phyloP scores from a whole-genome alignment of 2,797 vertebrate species.

The Mormyrops boulengeri region DNA sequence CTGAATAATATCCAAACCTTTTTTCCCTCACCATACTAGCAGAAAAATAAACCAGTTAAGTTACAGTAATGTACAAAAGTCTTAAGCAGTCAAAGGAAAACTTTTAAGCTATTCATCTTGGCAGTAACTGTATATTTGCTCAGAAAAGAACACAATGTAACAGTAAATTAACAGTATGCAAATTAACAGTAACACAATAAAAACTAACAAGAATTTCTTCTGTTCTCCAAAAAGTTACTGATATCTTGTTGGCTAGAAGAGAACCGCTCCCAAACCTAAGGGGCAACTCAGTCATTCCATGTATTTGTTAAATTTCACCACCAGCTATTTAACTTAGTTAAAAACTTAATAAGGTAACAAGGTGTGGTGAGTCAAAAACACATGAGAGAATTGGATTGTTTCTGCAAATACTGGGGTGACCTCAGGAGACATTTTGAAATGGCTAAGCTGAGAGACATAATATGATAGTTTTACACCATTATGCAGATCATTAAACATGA shows the following conservation, averaged over 20 bases:
- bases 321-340: background rate
- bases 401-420: background rate
- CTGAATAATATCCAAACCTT: background rate
- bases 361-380: background rate
- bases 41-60: background rate
- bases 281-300: background rate
- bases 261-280: background rate
- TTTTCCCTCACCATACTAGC: background rate
- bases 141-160: background rate
- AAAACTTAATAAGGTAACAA: background rate
- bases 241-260: background rate
- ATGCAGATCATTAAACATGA: background rate
- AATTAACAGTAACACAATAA: background rate
- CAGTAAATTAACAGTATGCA: background rate
- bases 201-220: background rate
- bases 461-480: background rate
- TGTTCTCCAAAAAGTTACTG: background rate
- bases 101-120: background rate
- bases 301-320: background rate
- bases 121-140: background rate
- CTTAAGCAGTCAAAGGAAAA: background rate
- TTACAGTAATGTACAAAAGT: background rate
- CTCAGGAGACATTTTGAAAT: background rate
- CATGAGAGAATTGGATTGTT: background rate
- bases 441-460: background rate